These are phyloP conservation scores for Australoheros scitulus DNA, from an alignment of 2,113 vertebrate species.

Conservation along the genomic window DNA sequence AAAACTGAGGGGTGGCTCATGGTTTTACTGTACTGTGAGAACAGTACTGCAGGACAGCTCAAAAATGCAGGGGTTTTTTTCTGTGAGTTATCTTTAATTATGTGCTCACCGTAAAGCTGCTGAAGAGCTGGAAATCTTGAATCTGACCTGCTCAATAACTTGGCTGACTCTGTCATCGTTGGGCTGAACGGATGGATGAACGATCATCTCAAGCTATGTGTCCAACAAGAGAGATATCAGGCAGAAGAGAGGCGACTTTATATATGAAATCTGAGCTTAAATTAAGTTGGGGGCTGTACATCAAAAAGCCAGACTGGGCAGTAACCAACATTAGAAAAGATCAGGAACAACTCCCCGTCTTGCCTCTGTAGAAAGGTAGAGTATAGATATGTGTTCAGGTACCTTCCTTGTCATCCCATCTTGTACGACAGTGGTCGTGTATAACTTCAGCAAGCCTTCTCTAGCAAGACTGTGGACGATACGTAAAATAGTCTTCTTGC, in stretches of 20 bases:
- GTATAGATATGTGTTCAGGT: not conserved
- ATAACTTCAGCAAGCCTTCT: constrained; percentile 89
- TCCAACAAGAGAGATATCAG: not conserved
- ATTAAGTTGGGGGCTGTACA: too few species aligned
- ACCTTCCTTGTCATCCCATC: constrained; percentile 94
- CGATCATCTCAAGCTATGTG: constrained; percentile 89
- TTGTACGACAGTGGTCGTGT: constrained; percentile 90
- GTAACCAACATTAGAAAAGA: too few species aligned
- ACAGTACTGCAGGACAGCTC: not conserved
- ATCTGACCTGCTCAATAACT: constrained; percentile 92
- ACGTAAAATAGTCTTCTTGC: constrained; percentile 93
- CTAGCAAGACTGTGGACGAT: constrained; percentile 84
- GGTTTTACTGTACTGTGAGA: not conserved
- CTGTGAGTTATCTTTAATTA: not conserved
- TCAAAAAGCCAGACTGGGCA: too few species aligned
- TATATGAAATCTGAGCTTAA: not conserved
- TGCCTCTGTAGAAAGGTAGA: not conserved
- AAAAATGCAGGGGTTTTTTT: not conserved
- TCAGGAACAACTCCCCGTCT: not conserved
- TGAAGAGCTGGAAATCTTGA: constrained; percentile 91
- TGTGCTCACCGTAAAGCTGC: constrained; percentile 83
- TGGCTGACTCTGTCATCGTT: constrained; percentile 86
- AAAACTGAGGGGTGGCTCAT: not conserved
- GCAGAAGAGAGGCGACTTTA: not conserved
- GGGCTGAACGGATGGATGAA: constrained; percentile 91